These are phyloP conservation scores for Gouania willdenowi DNA, from an alignment of 2,797 vertebrate species.

Conservation along the genomic window DNA sequence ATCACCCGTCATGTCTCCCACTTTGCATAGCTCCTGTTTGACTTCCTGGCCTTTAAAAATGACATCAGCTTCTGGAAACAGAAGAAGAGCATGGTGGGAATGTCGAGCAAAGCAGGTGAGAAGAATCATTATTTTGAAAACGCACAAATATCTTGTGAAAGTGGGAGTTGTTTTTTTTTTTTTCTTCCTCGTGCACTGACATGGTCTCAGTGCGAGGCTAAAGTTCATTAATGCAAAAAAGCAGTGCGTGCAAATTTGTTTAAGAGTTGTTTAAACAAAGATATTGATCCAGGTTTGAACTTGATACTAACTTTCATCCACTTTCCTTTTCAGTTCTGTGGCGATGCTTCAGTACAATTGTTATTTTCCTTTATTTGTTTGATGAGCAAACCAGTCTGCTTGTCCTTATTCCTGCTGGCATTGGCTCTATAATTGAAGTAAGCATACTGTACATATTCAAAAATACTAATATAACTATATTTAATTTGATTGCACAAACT, in stretches of 20 bases:
- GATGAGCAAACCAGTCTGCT: constrained; percentile 96
- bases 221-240: too few species aligned
- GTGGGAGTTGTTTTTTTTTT: too few species aligned
- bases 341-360: constrained; percentile 96
- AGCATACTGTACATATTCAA: neutral
- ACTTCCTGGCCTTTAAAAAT: constrained; percentile 98
- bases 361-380: constrained; percentile 95
- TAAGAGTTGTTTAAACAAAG: too few species aligned
- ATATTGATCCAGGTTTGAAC: too few species aligned
- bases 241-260: too few species aligned
- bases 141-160: too few species aligned
- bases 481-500: too few species aligned
- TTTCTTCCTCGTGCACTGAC: too few species aligned
- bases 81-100: constrained; percentile 97
- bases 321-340: constrained; percentile 83
- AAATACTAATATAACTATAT: neutral
- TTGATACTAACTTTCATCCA: too few species aligned
- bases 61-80: constrained; percentile 99
- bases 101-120: constrained; percentile 96
- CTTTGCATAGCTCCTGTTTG: constrained; percentile 87
- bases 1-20: neutral
- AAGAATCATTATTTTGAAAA: too few species aligned
- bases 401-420: constrained; percentile 90
- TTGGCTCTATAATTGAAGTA: constrained; percentile 95
- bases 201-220: too few species aligned